These are phyloP conservation scores for Cheiracanthium punctorium DNA, from an alignment of 2,888 invertebrate genomes.

Conservation along the genomic window DNA sequence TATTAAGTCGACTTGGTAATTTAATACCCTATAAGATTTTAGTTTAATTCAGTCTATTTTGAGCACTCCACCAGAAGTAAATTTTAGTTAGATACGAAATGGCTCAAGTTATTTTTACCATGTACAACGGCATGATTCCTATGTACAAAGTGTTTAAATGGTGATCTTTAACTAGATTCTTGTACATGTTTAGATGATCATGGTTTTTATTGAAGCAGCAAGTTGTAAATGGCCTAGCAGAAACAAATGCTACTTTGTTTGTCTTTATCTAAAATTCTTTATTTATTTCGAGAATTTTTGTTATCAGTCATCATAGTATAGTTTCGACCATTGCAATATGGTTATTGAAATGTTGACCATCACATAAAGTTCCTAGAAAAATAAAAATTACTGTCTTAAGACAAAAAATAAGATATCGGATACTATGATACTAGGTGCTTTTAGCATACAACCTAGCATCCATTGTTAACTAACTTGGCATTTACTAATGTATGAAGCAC, in stretches of 20 bases:
- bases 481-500: constrained; percentile 66
- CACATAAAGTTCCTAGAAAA: constrained; percentile 64
- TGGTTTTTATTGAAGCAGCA: constrained; percentile 46
- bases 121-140: constrained; percentile 53
- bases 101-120: constrained; percentile 65
- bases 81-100: constrained; percentile 45
- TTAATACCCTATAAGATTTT: too few relatives aligned
- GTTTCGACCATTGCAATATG: constrained; percentile 39
- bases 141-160: constrained; percentile 61
- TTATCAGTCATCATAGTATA: constrained; percentile 57
- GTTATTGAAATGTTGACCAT: constrained; percentile 38
- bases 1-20: too few relatives aligned
- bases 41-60: not conserved
- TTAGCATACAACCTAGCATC: constrained; percentile 40
- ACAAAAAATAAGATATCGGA: constrained; percentile 40
- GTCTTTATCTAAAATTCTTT: constrained; percentile 11
- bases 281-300: constrained; percentile 47
- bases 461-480: constrained; percentile 64
- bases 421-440: constrained; percentile 50
- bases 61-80: constrained; percentile 18
- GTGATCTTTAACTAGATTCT: constrained; percentile 57
- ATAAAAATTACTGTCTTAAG: constrained; percentile 42
- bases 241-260: constrained; percentile 32
- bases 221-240: constrained; percentile 69
- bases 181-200: constrained; percentile 57